Percentiles rank a stretch among this genome's conserved stretches.
phyloP scores from a whole-genome alignment of 2,888 invertebrate species.

The Drosophila silvestris region DNA sequence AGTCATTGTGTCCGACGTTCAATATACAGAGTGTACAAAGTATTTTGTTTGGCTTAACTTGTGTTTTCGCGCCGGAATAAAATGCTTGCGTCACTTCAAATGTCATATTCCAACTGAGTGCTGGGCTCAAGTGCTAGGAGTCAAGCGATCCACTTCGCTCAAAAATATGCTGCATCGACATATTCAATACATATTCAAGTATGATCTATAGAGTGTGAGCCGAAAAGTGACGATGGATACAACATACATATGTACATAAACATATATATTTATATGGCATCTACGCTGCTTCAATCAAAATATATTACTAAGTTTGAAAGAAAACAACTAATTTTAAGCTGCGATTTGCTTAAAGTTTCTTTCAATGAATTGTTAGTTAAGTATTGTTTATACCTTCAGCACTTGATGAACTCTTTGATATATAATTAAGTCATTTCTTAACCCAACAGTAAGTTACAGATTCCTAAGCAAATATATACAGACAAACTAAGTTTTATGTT shows the following conservation, averaged over 20 bases:
- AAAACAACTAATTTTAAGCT: not conserved
- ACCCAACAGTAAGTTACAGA: not conserved
- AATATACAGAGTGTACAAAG: not conserved
- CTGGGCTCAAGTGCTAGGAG: not conserved
- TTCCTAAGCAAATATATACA: not conserved
- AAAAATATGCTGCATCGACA: constrained; percentile 13
- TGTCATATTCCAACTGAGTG: constrained; percentile 4
- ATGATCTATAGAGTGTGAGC: not conserved
- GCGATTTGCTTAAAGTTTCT: not conserved
- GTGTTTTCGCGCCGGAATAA: not conserved
- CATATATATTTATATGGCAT: not conserved
- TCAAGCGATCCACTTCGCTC: not conserved
- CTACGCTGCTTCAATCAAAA: not conserved
- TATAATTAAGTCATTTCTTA: not conserved
- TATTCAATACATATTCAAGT: not conserved
- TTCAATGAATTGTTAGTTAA: not conserved
- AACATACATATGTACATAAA: not conserved
- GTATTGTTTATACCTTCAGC: not conserved
- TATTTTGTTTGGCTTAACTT: not conserved
- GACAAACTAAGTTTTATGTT: not conserved
- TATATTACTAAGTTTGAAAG: not conserved
- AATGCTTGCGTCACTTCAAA: constrained; percentile 9
- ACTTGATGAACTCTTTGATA: not conserved
- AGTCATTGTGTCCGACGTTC: not conserved
- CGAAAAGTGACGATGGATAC: not conserved